phyloP scores from a whole-genome alignment of 2,797 vertebrate species.

The Characodon lateralis region DNA sequence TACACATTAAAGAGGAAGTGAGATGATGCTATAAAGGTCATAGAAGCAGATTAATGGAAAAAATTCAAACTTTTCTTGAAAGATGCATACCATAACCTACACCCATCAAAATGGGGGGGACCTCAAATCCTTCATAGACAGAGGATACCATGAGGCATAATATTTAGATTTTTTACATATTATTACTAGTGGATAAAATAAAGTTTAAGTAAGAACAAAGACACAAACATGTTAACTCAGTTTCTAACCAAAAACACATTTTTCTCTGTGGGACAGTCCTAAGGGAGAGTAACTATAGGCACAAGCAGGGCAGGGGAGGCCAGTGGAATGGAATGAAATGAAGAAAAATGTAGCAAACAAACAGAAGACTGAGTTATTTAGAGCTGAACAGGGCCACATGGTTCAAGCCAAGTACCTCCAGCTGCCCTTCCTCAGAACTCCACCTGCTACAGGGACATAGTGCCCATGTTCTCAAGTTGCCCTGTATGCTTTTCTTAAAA shows the following conservation, averaged over 20 bases:
- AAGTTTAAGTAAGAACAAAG: slow-evolving; percentile 8
- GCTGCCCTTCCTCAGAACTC: slow-evolving; percentile 23
- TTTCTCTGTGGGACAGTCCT: slow-evolving; percentile 42
- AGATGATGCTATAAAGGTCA: slow-evolving; percentile 61
- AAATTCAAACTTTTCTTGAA: background rate
- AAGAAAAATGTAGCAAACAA: slow-evolving; percentile 43
- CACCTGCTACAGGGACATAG: slow-evolving; percentile 53
- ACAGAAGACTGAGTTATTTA: slow-evolving; percentile 77
- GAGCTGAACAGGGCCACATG: slow-evolving; percentile 67
- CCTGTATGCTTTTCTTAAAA: background rate
- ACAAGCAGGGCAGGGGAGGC: slow-evolving; percentile 54
- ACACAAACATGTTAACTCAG: slow-evolving; percentile 2
- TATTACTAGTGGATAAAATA: background rate
- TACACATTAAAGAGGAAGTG: slow-evolving; percentile 21
- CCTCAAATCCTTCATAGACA: background rate
- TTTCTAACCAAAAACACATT: slow-evolving; percentile 23
- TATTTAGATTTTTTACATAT: background rate
- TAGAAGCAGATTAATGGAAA: slow-evolving; percentile 15
- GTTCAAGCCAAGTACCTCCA: slow-evolving; percentile 64
- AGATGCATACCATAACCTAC: slow-evolving; percentile 4
- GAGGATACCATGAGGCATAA: background rate
- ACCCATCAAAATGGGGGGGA: background rate
- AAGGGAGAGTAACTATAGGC: slow-evolving; percentile 47
- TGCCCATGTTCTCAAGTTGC: background rate
- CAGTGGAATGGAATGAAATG: slow-evolving; percentile 23